phyloP scores from a whole-genome alignment of 2,797 vertebrate genomes.

The Sebastiscus albofasciatus region DNA sequence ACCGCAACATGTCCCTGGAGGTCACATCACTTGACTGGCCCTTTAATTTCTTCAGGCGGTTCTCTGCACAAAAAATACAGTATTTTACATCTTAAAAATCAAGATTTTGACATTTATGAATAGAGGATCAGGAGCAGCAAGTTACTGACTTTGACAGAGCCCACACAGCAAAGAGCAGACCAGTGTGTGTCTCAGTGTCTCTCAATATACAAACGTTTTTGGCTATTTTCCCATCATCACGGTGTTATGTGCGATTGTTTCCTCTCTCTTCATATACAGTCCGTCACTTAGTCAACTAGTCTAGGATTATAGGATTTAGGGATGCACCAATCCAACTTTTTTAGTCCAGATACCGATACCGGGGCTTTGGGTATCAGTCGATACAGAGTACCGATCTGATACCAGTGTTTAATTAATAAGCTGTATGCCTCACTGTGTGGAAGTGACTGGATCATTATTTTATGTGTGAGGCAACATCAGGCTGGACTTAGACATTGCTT shows the following conservation, averaged over 20 bases:
- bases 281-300: not conserved
- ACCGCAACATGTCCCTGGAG: conserved; percentile 94
- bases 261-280: not conserved
- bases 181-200: not conserved
- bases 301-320: not conserved
- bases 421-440: too few relatives aligned
- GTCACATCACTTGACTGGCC: conserved; percentile 93
- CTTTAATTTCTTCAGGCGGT: conserved; percentile 92
- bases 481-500: too few relatives aligned
- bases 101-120: not conserved
- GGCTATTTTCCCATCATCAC: not conserved
- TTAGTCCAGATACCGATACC: too few relatives aligned
- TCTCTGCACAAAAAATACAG: conserved; percentile 81
- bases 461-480: too few relatives aligned
- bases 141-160: not conserved
- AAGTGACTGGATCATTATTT: too few relatives aligned
- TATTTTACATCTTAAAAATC: not conserved
- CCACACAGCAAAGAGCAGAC: too few relatives aligned
- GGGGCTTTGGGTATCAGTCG: too few relatives aligned
- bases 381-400: too few relatives aligned
- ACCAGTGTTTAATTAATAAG: too few relatives aligned
- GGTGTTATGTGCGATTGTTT: not conserved
- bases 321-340: too few relatives aligned
- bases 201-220: not conserved
- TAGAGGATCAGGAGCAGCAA: not conserved